Evolutionary conservation across 35 echinoderm and acorn worm genomes (phyloP).

Genomic region (Lytechinus pictus): DNA sequence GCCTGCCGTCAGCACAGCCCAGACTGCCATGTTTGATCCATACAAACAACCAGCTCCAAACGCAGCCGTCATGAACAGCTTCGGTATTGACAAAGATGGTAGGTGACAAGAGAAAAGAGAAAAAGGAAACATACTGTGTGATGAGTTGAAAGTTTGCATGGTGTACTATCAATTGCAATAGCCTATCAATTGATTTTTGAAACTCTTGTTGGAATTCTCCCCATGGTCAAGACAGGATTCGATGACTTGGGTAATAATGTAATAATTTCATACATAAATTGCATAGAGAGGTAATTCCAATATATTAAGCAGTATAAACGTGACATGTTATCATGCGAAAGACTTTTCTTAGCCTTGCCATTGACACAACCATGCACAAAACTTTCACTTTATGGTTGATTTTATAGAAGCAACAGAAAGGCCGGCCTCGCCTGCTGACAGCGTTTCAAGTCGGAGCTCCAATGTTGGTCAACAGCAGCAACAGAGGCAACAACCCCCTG

Average conservation of each 20-base stretch:
- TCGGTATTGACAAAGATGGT: constrained; percentile 78
- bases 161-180: neutral
- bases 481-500: constrained; percentile 5
- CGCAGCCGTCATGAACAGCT: constrained; percentile 76
- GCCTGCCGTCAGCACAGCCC: constrained; percentile 22
- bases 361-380: too few relatives aligned
- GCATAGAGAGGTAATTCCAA: too few relatives aligned
- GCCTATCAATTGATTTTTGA: too few relatives aligned
- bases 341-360: too few relatives aligned
- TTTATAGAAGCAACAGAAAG: constrained; percentile 65
- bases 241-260: too few relatives aligned
- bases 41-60: constrained; percentile 78
- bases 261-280: too few relatives aligned
- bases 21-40: constrained; percentile 91
- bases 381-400: too few relatives aligned
- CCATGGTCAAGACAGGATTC: too few relatives aligned
- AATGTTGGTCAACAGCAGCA: constrained; percentile 55
- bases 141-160: neutral
- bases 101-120: neutral
- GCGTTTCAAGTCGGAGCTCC: constrained; percentile 65
- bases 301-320: too few relatives aligned
- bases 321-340: too few relatives aligned
- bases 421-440: constrained; percentile 73
- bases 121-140: neutral
- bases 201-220: too few relatives aligned